Conservation (phyloP, 2,113 vertebrate species). For the Entomyzon cyanotis region DNA sequence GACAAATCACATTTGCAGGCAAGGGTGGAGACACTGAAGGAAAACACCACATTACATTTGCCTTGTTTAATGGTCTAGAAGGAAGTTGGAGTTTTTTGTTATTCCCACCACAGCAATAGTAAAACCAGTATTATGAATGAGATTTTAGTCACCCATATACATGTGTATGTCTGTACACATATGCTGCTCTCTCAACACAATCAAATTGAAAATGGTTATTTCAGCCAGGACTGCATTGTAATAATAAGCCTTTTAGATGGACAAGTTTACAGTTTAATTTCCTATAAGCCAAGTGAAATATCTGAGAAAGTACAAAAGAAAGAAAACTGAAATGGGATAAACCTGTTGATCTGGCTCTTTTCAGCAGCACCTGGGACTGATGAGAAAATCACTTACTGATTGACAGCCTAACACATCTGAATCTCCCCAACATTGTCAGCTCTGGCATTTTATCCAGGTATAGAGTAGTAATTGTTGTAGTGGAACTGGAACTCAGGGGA, state of each 20-base stretch:
- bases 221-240: not conserved
- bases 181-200: not conserved
- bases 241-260: not conserved
- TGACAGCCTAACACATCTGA: not conserved
- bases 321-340: not conserved
- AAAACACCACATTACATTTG: not conserved
- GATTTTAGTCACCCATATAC: not conserved
- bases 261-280: not conserved
- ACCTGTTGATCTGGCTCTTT: not conserved
- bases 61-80: not conserved
- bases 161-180: accelerated
- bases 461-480: not conserved
- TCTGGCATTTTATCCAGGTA: not conserved
- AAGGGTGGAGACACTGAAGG: not conserved
- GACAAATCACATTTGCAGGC: not conserved
- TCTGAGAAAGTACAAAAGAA: not conserved
- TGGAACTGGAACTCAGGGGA: not conserved
- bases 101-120: not conserved
- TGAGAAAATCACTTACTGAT: not conserved
- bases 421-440: not conserved
- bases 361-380: not conserved
- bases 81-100: not conserved
- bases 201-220: not conserved
- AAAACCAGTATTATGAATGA: not conserved
- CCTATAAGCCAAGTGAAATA: not conserved